A percentile compares a stretch with the other conserved stretches of the same genome.
These are phyloP conservation scores for Pholis gunnellus DNA, from an alignment of 2,113 vertebrate species.

Conservation along the genomic window DNA sequence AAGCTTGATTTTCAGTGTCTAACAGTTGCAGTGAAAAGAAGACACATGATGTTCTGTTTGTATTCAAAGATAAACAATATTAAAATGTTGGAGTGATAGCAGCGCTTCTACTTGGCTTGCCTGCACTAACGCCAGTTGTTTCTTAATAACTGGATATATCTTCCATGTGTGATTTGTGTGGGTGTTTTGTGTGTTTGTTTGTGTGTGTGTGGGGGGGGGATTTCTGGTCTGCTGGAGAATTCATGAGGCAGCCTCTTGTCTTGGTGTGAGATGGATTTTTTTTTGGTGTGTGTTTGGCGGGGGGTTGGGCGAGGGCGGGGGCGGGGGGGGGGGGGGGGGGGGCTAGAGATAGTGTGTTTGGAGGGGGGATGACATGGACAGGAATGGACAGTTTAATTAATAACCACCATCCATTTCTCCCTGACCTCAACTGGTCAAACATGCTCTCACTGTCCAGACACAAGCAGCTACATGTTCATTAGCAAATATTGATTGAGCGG, in stretches of 20 bases:
- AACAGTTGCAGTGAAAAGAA: neutral
- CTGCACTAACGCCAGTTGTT: conserved; percentile 28
- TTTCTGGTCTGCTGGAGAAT: conserved; percentile 45
- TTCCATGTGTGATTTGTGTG: conserved; percentile 37
- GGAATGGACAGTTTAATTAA: conserved; percentile 86
- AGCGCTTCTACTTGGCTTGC: neutral
- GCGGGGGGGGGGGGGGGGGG: neutral
- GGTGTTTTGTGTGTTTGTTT: conserved; percentile 46
- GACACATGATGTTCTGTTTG: neutral
- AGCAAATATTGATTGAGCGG: conserved; percentile 64
- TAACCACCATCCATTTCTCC: conserved; percentile 84
- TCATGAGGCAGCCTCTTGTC: conserved; percentile 57
- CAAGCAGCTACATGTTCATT: conserved; percentile 57
- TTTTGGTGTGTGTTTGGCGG: conserved; percentile 8
- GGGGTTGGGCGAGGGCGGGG: neutral
- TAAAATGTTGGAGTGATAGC: conserved; percentile 10
- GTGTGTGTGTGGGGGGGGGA: conserved; percentile 65
- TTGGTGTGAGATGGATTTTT: conserved; percentile 75
- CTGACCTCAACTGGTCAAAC: conserved; percentile 75
- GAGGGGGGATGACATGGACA: conserved; percentile 57
- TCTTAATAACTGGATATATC: conserved; percentile 38
- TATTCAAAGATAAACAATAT: conserved; percentile 13
- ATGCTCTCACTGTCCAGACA: conserved; percentile 62
- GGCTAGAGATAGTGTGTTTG: conserved; percentile 8
- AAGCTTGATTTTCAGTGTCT: neutral